Conservation (phyloP, 1,140 invertebrate species). For the Saccostrea glomerata region DNA sequence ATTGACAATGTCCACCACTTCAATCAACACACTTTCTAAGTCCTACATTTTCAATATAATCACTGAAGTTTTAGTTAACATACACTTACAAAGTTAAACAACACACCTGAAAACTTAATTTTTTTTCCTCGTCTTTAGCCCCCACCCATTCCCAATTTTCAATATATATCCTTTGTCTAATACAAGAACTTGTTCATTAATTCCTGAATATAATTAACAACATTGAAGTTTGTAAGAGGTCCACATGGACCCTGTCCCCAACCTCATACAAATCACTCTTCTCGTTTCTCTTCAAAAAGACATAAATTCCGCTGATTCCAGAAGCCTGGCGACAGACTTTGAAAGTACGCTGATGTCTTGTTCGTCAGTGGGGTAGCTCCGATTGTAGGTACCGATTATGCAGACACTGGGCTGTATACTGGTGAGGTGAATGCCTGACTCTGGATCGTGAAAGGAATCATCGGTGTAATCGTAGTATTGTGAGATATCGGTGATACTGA, state of each 20-base stretch:
- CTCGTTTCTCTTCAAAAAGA: background rate
- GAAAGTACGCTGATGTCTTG: background rate
- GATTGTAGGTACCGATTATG: background rate
- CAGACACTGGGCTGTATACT: background rate
- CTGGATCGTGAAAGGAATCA: background rate
- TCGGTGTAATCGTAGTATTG: too few species aligned
- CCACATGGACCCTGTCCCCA: background rate
- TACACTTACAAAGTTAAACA: background rate
- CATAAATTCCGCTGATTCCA: background rate
- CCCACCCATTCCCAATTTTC: too few species aligned
- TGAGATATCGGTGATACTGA: background rate
- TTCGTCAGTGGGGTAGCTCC: background rate
- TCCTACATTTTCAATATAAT: background rate
- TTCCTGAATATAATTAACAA: background rate
- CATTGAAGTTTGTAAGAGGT: background rate
- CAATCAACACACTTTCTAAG: too few species aligned
- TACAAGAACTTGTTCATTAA: background rate
- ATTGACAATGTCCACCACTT: too few species aligned
- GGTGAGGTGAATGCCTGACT: background rate
- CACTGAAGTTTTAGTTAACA: background rate
- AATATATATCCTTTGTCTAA: background rate
- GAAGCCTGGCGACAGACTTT: background rate
- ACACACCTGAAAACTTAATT: too few species aligned
- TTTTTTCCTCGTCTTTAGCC: too few species aligned
- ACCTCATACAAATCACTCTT: background rate